Evolutionary conservation across 2,888 invertebrate genomes (phyloP).

Genomic region (Hylaea fasciaria): DNA sequence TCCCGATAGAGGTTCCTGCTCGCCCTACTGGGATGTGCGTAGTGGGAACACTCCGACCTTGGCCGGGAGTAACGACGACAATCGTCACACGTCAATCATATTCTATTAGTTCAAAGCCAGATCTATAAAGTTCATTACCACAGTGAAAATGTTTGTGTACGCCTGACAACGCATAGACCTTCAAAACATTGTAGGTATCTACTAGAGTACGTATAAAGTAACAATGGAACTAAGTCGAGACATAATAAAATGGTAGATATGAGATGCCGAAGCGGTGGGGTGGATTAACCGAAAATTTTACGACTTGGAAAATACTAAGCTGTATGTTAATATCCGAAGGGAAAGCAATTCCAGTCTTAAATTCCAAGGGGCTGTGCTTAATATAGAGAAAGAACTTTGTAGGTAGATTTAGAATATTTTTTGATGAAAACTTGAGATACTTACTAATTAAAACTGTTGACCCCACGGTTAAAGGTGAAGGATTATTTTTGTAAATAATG

Average conservation of each 20-base stretch:
- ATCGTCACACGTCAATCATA: conserved; percentile 76
- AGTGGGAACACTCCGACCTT: conserved; percentile 66
- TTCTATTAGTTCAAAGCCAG: conserved; percentile 81
- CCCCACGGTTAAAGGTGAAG: too few relatives aligned
- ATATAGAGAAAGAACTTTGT: too few relatives aligned
- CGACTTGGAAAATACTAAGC: neutral
- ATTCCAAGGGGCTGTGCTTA: too few relatives aligned
- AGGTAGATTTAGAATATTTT: too few relatives aligned
- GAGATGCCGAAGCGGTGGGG: conserved; percentile 1
- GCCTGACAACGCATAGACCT: conserved; percentile 51
- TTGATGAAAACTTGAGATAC: too few relatives aligned
- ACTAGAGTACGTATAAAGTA: neutral
- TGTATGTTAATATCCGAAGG: conserved; percentile 6
- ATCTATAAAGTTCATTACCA: conserved; percentile 78
- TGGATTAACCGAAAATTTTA: neutral
- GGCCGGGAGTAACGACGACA: conserved; percentile 57
- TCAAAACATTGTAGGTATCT: conserved; percentile 37
- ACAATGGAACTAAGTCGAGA: conserved; percentile 19
- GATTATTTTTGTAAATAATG: too few relatives aligned
- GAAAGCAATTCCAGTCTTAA: neutral
- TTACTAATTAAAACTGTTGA: too few relatives aligned
- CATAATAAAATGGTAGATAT: conserved; percentile 18
- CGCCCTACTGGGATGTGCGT: conserved; percentile 44
- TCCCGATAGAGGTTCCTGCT: too few relatives aligned
- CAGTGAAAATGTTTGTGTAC: conserved; percentile 63